Evolutionary conservation across 2,797 vertebrate genomes (phyloP).

Genomic region (Oreonectes daqikongensis): DNA sequence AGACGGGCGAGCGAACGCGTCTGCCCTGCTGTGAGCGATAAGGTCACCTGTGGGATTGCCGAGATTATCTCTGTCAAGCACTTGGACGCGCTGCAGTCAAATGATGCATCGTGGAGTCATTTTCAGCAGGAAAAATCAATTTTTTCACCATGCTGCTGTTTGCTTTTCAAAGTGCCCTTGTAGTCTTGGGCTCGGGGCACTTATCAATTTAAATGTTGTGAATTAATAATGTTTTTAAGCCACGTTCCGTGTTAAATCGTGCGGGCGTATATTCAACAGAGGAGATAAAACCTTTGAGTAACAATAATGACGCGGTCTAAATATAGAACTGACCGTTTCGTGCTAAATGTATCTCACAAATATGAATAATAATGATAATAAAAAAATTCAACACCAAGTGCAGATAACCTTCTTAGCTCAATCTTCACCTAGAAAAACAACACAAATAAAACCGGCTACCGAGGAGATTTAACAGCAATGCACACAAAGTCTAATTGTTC

Average conservation of each 20-base stretch:
- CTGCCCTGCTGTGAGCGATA: constrained; percentile 88
- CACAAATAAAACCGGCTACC: not conserved
- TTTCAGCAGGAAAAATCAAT: constrained; percentile 88
- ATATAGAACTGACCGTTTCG: not conserved
- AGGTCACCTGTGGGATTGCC: constrained; percentile 90
- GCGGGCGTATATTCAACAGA: not conserved
- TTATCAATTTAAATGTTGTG: constrained; percentile 95
- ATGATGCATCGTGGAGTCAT: constrained; percentile 93
- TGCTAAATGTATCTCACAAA: not conserved
- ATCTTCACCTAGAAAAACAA: not conserved
- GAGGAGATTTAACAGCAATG: not conserved
- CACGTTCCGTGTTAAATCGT: not conserved
- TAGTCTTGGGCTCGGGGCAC: constrained; percentile 86
- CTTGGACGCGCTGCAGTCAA: constrained; percentile 92
- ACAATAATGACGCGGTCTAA: not conserved
- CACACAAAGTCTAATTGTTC: constrained; percentile 38
- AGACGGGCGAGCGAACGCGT: constrained; percentile 82
- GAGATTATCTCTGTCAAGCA: constrained; percentile 95
- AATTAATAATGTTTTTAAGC: constrained; percentile 85
- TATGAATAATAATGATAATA: not conserved
- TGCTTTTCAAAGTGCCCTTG: constrained; percentile 97
- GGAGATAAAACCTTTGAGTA: constrained; percentile 24
- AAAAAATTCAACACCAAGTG: not conserved
- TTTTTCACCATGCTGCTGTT: constrained; percentile 89
- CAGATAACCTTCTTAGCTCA: not conserved